A percentile compares a stretch with the other conserved stretches of the same genome.
phyloP scores from a whole-genome alignment of 2,888 invertebrate genomes.

The Lutraria lutraria region DNA sequence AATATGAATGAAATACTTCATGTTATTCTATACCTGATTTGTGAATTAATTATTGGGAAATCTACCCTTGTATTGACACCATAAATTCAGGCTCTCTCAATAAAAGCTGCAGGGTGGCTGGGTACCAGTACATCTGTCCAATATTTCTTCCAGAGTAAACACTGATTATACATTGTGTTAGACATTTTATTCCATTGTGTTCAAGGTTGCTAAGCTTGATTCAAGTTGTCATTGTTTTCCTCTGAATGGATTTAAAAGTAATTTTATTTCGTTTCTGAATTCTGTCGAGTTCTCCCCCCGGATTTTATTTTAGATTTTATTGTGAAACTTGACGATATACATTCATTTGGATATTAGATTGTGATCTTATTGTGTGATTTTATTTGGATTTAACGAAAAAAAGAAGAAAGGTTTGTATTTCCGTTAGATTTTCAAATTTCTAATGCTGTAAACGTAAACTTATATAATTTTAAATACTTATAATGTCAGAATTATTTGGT shows the following conservation, averaged over 20 bases:
- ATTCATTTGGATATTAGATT: conserved; percentile 1
- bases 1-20: conserved; percentile 31
- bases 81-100: neutral
- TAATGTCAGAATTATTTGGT: too few relatives aligned
- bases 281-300: neutral
- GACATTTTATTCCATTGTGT: neutral
- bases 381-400: neutral
- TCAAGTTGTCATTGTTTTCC: neutral
- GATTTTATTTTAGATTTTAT: neutral
- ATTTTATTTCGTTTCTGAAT: neutral
- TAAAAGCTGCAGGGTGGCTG: conserved; percentile 13
- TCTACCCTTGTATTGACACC: neutral
- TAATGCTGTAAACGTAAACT: too few relatives aligned
- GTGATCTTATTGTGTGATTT: neutral
- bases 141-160: neutral
- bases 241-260: conserved; percentile 5
- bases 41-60: conserved; percentile 24
- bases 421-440: too few relatives aligned
- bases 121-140: conserved; percentile 25
- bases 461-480: too few relatives aligned
- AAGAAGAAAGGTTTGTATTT: neutral
- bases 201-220: neutral
- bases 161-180: neutral
- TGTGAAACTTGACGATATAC: neutral
- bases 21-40: conserved; percentile 11